phyloP scores from a whole-genome alignment of 1,140 invertebrate genomes.

The Stenopsyche tienmushanensis region DNA sequence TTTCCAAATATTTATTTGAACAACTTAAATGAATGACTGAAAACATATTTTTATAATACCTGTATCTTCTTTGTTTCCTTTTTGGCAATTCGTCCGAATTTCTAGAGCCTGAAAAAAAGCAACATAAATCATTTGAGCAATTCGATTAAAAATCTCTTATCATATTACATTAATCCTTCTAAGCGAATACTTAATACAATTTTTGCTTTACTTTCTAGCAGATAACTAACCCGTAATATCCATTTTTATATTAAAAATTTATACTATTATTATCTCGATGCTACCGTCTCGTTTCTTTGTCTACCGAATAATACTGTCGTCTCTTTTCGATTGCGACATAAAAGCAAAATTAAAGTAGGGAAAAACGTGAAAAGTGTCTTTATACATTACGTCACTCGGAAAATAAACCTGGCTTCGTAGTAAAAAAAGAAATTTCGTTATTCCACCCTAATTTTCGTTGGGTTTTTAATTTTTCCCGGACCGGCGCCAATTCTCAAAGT shows the following conservation, averaged over 20 bases:
- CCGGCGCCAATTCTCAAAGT: background rate
- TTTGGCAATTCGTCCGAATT: slow-evolving; percentile 36
- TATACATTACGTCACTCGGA: background rate
- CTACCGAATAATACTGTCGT: background rate
- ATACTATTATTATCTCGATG: too few relatives aligned
- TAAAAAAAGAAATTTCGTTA: slow-evolving; percentile 7
- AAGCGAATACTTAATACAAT: too few relatives aligned
- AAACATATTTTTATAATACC: too few relatives aligned
- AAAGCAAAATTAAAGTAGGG: background rate
- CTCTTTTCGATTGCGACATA: background rate
- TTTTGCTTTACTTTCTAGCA: too few relatives aligned
- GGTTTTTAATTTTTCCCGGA: slow-evolving; percentile 7
- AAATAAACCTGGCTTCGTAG: slow-evolving; percentile 7
- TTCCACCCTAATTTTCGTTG: background rate
- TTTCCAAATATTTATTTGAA: too few relatives aligned
- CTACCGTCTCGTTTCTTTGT: background rate
- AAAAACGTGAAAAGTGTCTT: background rate
- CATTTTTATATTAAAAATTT: too few relatives aligned
- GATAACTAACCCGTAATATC: too few relatives aligned
- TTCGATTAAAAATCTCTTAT: too few relatives aligned
- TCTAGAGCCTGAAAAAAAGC: slow-evolving; percentile 32
- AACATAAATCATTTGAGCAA: too few relatives aligned
- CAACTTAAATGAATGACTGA: too few relatives aligned
- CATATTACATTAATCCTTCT: too few relatives aligned
- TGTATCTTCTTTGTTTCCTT: slow-evolving; percentile 39